phyloP scores from a whole-genome alignment of 2,113 vertebrate genomes.

The Ctenomys sociabilis region DNA sequence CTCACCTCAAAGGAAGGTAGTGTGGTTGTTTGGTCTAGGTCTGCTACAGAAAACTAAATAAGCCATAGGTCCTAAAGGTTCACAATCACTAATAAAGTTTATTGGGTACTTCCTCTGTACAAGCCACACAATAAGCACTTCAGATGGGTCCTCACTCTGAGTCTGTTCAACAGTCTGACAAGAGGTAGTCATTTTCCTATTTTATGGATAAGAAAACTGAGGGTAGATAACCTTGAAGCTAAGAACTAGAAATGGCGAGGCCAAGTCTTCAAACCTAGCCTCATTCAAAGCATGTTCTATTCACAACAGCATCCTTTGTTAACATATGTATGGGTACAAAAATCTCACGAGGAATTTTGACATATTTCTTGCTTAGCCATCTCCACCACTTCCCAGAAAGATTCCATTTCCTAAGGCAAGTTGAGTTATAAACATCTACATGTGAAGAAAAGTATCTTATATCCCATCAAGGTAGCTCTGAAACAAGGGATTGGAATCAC shows the following conservation, averaged over 20 bases:
- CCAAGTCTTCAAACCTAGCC: neutral
- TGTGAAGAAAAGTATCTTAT: neutral
- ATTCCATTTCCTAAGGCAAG: neutral
- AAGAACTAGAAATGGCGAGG: neutral
- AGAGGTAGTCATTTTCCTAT: neutral
- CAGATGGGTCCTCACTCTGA: neutral
- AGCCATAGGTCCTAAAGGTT: neutral
- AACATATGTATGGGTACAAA: neutral
- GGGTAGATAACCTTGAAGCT: neutral
- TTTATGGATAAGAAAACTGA: constrained; percentile 25
- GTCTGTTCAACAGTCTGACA: neutral
- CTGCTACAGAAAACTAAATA: constrained; percentile 23
- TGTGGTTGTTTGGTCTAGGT: neutral
- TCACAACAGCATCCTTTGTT: neutral
- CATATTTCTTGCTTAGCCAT: neutral
- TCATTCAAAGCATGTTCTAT: neutral
- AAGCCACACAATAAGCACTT: neutral
- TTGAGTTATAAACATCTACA: neutral
- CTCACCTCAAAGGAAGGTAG: neutral
- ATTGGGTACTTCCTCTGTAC: neutral
- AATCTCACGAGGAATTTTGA: neutral
- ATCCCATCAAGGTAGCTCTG: neutral
- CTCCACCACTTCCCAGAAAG: neutral
- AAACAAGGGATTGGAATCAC: constrained; percentile 24
- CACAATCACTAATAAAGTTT: neutral